A percentile compares a stretch with the other conserved stretches of the same genome.
Conservation (phyloP, 2,113 vertebrate species). For the Conger conger region DNA sequence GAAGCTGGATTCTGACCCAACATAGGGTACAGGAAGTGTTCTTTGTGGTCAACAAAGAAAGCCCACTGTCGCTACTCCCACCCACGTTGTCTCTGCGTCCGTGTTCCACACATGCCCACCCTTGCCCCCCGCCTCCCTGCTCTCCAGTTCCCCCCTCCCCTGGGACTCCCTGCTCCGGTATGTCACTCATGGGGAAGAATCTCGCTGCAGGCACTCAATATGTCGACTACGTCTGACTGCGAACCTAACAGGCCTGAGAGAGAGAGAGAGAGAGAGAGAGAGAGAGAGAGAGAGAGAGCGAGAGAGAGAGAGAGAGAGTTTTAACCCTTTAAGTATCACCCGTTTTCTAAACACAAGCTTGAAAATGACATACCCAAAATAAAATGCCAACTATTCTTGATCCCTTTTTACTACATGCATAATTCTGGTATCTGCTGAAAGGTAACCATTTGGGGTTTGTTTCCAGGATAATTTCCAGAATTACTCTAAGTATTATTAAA, state of each 20-base stretch:
- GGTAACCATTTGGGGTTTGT: too few relatives aligned
- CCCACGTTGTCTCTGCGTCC: neutral
- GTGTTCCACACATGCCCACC: constrained; percentile 13
- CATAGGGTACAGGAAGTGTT: neutral
- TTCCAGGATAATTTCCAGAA: too few relatives aligned
- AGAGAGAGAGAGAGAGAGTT: neutral
- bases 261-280: constrained; percentile 24
- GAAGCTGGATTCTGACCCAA: neutral
- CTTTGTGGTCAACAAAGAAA: neutral
- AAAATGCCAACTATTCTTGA: too few relatives aligned
- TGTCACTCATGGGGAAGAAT: constrained; percentile 73
- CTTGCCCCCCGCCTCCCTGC: constrained; percentile 37
- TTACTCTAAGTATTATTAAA: too few relatives aligned
- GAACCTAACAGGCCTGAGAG: constrained; percentile 21
- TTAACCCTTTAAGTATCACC: too few relatives aligned
- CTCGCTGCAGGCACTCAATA: constrained; percentile 70
- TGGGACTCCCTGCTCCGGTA: constrained; percentile 68
- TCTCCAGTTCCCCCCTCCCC: constrained; percentile 43
- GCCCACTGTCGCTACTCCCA: constrained; percentile 28
- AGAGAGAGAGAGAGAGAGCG: constrained; percentile 48
- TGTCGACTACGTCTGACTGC: constrained; percentile 59
- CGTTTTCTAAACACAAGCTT: too few relatives aligned
- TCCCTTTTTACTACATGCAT: too few relatives aligned
- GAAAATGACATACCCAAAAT: too few relatives aligned
- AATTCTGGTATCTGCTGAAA: too few relatives aligned